Evolutionary conservation across 1,140 invertebrate genomes (phyloP).

Genomic region (Pseudachorutes palmiensis): DNA sequence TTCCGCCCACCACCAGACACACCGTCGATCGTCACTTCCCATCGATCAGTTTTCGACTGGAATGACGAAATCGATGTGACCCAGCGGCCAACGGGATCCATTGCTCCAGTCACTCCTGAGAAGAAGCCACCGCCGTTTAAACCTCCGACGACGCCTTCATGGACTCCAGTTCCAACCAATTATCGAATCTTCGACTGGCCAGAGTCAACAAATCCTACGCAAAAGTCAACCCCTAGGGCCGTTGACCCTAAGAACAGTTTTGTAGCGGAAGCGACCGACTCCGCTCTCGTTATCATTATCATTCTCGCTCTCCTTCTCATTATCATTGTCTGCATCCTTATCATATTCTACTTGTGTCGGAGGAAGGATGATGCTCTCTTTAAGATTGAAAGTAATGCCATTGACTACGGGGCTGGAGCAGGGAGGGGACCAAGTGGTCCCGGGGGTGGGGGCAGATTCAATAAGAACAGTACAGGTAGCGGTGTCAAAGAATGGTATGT

Average conservation of each 20-base stretch:
- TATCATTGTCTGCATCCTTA: slow-evolving; percentile 78
- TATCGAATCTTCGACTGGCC: slow-evolving; percentile 10
- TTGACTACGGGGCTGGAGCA: slow-evolving; percentile 34
- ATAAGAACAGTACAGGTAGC: background rate
- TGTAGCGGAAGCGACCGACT: slow-evolving; percentile 42
- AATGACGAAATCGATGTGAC: too few species aligned
- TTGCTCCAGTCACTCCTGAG: background rate
- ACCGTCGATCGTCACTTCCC: slow-evolving; percentile 18
- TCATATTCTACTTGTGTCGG: slow-evolving; percentile 82
- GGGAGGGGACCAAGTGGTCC: slow-evolving; percentile 18
- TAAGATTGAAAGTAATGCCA: slow-evolving; percentile 67
- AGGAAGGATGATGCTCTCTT: slow-evolving; percentile 76
- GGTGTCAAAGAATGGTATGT: slow-evolving; percentile 85
- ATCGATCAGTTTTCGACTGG: slow-evolving; percentile 38
- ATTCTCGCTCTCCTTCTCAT: slow-evolving; percentile 86
- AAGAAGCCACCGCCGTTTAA: slow-evolving; percentile 41
- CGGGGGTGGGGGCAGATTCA: slow-evolving; percentile 21
- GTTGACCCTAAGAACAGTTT: slow-evolving; percentile 8
- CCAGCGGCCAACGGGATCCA: background rate
- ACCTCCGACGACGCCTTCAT: slow-evolving; percentile 43
- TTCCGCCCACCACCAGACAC: slow-evolving; percentile 3
- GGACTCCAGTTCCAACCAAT: slow-evolving; percentile 38
- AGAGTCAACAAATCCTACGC: background rate
- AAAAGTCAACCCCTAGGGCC: background rate
- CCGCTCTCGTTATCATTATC: slow-evolving; percentile 64